Percentiles rank a stretch among this genome's conserved stretches.
phyloP scores from a whole-genome alignment of 2,888 invertebrate species.

The Trichogramma dendrolimi region DNA sequence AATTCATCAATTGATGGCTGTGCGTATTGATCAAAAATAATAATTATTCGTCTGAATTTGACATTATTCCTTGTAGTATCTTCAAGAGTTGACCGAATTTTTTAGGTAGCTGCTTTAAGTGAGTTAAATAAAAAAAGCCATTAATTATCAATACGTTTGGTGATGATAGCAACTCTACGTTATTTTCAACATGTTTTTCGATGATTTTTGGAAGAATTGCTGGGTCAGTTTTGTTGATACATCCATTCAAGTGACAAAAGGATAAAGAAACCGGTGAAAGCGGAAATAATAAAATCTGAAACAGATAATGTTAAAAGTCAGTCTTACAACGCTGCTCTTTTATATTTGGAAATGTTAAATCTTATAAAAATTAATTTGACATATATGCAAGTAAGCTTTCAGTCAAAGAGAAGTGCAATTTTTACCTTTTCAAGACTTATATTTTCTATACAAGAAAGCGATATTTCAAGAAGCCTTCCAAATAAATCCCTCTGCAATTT shows the following conservation, averaged over 20 bases:
- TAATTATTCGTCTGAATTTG: background rate
- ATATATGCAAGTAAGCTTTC: too few species aligned
- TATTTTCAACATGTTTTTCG: constrained; percentile 10
- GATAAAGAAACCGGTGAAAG: constrained; percentile 34
- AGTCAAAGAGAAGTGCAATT: too few species aligned
- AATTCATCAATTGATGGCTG: constrained; percentile 12
- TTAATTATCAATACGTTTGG: constrained; percentile 23
- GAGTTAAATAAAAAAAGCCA: constrained; percentile 25
- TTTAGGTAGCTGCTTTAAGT: constrained; percentile 20
- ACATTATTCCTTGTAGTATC: constrained; percentile 5
- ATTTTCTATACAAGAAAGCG: constrained; percentile 19
- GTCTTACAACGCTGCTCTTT: too few species aligned
- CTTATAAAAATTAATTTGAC: too few species aligned
- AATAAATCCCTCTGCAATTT: constrained; percentile 23
- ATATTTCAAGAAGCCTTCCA: constrained; percentile 17
- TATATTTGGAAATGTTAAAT: too few species aligned
- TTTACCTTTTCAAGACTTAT: constrained; percentile 28
- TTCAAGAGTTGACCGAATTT: constrained; percentile 22
- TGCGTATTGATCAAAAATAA: constrained; percentile 19
- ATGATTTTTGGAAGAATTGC: constrained; percentile 27
- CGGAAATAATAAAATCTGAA: constrained; percentile 23
- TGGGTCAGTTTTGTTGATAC: constrained; percentile 34
- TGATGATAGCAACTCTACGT: constrained; percentile 1
- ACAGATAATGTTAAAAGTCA: too few species aligned
- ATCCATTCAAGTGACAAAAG: constrained; percentile 32